Evolutionary conservation across 2,888 invertebrate species (phyloP).

Genomic region (Busseola fusca): DNA sequence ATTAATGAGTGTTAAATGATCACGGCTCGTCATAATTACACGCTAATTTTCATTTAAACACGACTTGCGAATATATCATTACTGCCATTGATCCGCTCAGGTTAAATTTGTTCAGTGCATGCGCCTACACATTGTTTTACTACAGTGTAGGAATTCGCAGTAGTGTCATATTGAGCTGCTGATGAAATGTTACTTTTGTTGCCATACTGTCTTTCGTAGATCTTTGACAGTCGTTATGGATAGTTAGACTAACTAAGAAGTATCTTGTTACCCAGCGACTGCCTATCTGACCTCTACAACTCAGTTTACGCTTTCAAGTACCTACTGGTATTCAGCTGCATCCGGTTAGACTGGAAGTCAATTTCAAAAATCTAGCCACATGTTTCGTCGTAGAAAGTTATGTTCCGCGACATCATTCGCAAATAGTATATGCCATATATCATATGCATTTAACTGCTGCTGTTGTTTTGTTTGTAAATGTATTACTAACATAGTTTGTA

Average conservation of each 20-base stretch:
- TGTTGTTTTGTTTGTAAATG: no score
- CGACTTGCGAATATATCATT: constrained; percentile 36
- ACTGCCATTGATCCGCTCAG: constrained; percentile 53
- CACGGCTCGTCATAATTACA: constrained; percentile 16
- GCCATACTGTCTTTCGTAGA: neutral
- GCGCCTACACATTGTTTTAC: constrained; percentile 47
- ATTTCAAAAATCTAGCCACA: neutral
- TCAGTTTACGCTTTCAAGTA: no score
- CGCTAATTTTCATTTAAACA: constrained; percentile 41
- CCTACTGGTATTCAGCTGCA: no score
- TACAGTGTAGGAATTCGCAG: constrained; percentile 27
- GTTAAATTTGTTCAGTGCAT: constrained; percentile 61
- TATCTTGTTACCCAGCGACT: neutral
- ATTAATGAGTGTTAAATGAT: constrained; percentile 16
- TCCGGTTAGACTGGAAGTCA: neutral
- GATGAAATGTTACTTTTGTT: neutral
- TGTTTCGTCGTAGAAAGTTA: neutral
- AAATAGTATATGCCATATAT: neutral
- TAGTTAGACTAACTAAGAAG: neutral
- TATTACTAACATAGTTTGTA: no score
- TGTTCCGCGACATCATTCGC: neutral
- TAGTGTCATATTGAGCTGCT: constrained; percentile 4
- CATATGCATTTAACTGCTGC: neutral
- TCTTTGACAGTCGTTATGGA: neutral
- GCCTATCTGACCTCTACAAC: neutral